Base-by-base conservation (phyloP, 2,888 invertebrate genomes). In the Ornithoptera priamus region DNA sequence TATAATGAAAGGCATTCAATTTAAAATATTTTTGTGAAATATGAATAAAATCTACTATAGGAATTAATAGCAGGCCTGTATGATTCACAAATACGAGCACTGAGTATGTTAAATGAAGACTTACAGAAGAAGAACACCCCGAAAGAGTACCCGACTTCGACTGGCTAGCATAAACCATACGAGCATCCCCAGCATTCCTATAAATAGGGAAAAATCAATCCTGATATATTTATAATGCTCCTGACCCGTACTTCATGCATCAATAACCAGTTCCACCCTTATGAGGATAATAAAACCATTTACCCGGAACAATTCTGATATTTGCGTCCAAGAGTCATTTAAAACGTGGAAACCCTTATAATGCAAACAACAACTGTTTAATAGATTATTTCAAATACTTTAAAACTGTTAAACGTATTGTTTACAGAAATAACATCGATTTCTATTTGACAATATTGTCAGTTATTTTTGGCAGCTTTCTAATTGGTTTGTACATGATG, bases 111-210 rank as follows among this genome's bases (percentile, higher is more conserved):
- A 66, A 65, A 68, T 68, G 72, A 75, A 67, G 76, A 93, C 93
- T 92, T 92, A 95, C 96, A 80, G 95, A 95, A 70, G 95, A 95
- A 72, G 95, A 95, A 85, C 95, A 95, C 80, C 95, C 94, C 69
- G 95, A 95, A 59, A 94, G 93, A 78, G 94, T 93, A 77, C 94
- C 95, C 80, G 94, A 94, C 89, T 95, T 96, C 73, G 95, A 93
- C 87, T 91, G 92, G 85, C 85, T 89, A 87, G 86, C 85, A 87
- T 87, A 91, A 83, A 87, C 90, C 87, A 91, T 91, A 82, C 91
- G 89, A 83, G 87, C 82, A 75, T 93, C 90, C 85, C 91, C 92
- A 83, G 91, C 92, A 89, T 92, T 92, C 87, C 93, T 93, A 92
- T 89, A 92, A 92, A 92, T 92, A 92, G 86, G 82, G 73, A 87